A percentile compares a stretch with the other conserved stretches of the same genome.
Conservation (phyloP, 2,797 vertebrate species). For the Sebastes miniatus region DNA sequence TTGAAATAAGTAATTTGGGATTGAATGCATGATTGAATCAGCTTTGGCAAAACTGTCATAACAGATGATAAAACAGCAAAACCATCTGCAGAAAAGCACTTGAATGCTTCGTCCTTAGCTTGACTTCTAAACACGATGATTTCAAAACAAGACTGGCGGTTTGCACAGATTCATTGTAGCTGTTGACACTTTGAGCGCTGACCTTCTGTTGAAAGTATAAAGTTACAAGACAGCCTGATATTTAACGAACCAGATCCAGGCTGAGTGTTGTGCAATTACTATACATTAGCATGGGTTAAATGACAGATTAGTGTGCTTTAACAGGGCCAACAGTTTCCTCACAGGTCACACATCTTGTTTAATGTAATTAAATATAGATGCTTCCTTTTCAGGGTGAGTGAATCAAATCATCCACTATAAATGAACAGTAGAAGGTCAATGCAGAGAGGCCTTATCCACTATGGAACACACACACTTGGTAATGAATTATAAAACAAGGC, state of each 20-base stretch:
- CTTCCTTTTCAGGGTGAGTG: background rate
- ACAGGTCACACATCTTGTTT: background rate
- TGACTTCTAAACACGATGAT: background rate
- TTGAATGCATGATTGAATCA: background rate
- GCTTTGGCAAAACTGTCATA: constrained; percentile 6
- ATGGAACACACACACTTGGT: background rate
- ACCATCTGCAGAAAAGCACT: background rate
- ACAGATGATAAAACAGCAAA: background rate
- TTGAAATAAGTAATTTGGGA: background rate
- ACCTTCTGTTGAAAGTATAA: constrained; percentile 10
- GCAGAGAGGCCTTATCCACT: background rate
- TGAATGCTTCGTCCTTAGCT: background rate
- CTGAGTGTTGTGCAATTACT: background rate
- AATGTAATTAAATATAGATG: constrained; percentile 39
- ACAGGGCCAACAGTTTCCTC: background rate
- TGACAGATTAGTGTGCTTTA: constrained; percentile 5
- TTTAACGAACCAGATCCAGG: background rate
- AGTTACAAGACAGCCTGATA: constrained; percentile 9
- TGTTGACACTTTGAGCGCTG: constrained; percentile 6
- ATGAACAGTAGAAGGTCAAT: constrained; percentile 33
- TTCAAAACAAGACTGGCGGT: background rate
- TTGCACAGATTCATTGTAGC: background rate
- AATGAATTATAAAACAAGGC: constrained; percentile 43
- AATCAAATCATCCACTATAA: constrained; percentile 40
- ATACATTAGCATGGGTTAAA: constrained; percentile 11